Evolutionary conservation across 2,888 invertebrate species (phyloP).

Genomic region (Orthosia incerta): DNA sequence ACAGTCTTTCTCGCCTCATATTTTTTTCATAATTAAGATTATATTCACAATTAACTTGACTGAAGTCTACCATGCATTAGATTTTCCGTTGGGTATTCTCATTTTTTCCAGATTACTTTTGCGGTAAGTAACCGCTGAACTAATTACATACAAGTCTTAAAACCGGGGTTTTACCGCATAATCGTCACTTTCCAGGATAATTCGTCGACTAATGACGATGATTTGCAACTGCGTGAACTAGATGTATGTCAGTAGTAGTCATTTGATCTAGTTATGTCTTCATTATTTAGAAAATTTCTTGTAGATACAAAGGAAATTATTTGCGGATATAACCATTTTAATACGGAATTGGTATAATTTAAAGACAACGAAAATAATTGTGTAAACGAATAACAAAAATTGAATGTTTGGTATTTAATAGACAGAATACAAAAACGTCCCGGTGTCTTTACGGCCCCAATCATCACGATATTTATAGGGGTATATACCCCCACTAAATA

Average conservation of each 20-base stretch:
- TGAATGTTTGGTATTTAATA: not conserved
- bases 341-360: too few relatives aligned
- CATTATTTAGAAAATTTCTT: not conserved
- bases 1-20: too few relatives aligned
- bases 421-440: too few relatives aligned
- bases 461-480: conserved; percentile 10
- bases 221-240: conserved; percentile 24
- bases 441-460: not conserved
- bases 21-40: not conserved
- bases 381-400: not conserved
- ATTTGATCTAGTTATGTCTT: conserved; percentile 18
- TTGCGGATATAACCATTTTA: not conserved
- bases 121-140: conserved; percentile 54
- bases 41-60: not conserved
- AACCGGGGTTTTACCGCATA: conserved; percentile 45
- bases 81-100: conserved; percentile 29
- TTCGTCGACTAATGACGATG: conserved; percentile 42
- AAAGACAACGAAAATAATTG: not conserved
- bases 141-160: conserved; percentile 13
- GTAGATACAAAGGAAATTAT: not conserved
- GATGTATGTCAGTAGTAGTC: conserved; percentile 23
- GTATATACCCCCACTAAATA: conserved; percentile 14
- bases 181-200: conserved; percentile 54
- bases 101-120: conserved; percentile 29
- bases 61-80: not conserved